Evolutionary conservation across 2,113 vertebrate genomes (phyloP).

Genomic region (Xyrauchen texanus): DNA sequence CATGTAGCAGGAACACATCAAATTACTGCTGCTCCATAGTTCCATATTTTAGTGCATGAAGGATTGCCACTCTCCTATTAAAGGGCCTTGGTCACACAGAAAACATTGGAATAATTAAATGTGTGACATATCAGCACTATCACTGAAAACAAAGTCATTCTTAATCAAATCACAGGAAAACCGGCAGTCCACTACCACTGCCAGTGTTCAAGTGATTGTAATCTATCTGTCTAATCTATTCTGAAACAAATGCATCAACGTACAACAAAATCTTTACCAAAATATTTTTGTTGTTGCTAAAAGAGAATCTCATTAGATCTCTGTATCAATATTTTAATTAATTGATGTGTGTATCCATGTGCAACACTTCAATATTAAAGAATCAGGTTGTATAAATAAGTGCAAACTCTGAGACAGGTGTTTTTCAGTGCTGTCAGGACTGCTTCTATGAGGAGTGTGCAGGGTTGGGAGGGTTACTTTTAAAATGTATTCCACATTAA

Average conservation of each 20-base stretch:
- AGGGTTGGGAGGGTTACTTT: no score
- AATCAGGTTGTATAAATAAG: no score
- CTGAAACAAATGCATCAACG: not conserved
- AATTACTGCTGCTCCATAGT: no score
- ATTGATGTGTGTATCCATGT: no score
- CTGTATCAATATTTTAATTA: no score
- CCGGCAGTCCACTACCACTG: not conserved
- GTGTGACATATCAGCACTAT: not conserved
- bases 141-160: not conserved
- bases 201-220: not conserved
- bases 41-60: not conserved
- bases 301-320: no score
- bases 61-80: not conserved
- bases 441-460: no score
- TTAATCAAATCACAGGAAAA: not conserved
- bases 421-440: no score
- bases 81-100: not conserved
- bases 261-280: not conserved
- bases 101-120: not conserved
- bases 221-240: not conserved
- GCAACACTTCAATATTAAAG: no score
- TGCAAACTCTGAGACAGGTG: no score
- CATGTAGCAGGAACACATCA: no score
- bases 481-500: no score
- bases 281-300: not conserved